Evolutionary conservation across 2,113 vertebrate genomes (phyloP).

Genomic region (Aptenodytes forsteri): DNA sequence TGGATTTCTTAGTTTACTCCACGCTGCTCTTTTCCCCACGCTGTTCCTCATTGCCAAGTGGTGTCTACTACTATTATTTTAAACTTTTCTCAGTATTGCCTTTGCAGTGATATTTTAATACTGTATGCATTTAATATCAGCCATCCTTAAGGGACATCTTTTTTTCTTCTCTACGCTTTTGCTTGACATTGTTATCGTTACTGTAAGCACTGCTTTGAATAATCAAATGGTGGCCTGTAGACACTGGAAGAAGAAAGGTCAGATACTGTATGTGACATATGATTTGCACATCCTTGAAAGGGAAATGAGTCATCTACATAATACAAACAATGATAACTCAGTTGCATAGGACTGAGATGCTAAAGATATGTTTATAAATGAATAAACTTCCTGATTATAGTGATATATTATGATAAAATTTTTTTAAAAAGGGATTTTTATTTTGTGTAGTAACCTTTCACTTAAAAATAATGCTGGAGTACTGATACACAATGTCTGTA

Average conservation of each 20-base stretch:
- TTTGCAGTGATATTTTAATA: conserved; percentile 17
- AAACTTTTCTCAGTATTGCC: neutral
- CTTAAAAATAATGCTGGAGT: neutral
- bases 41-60: neutral
- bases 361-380: conserved; percentile 80
- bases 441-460: neutral
- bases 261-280: conserved; percentile 73
- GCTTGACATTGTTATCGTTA: conserved; percentile 24
- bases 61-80: neutral
- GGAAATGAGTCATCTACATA: conserved; percentile 79
- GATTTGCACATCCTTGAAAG: conserved; percentile 70
- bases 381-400: conserved; percentile 76
- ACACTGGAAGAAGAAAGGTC: conserved; percentile 55
- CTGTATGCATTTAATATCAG: neutral
- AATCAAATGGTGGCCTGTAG: conserved; percentile 52
- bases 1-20: neutral
- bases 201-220: conserved; percentile 43
- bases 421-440: neutral
- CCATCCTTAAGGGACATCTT: neutral
- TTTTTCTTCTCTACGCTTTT: neutral
- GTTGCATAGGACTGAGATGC: conserved; percentile 76
- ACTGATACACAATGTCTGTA: neutral
- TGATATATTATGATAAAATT: conserved; percentile 26
- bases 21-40: neutral
- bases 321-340: conserved; percentile 76